Conservation (phyloP, 2,888 invertebrate genomes). For the Julus scandinavius region DNA sequence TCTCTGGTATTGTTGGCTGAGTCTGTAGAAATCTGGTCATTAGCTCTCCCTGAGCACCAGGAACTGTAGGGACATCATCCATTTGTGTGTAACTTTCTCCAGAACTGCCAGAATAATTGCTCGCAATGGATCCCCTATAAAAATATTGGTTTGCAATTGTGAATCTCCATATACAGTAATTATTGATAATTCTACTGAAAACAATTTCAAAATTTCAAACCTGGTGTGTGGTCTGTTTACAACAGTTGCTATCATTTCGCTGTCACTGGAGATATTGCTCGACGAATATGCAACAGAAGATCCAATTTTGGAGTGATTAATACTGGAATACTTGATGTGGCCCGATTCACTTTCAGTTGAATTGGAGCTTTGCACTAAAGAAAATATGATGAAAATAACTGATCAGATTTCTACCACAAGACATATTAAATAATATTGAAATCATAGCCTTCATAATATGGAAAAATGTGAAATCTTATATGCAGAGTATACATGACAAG, state of each 20-base stretch:
- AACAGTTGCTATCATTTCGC: background rate
- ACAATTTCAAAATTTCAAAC: background rate
- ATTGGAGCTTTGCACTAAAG: background rate
- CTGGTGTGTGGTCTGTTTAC: background rate
- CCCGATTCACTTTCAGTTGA: background rate
- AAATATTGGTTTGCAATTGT: background rate
- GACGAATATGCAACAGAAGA: background rate
- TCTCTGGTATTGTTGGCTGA: conserved; percentile 20
- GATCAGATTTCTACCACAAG: background rate
- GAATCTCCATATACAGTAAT: background rate
- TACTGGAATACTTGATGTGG: background rate
- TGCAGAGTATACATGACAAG: too few species aligned
- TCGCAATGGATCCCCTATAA: conserved; percentile 59
- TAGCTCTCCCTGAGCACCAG: conserved; percentile 31
- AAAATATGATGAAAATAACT: background rate
- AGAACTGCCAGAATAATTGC: conserved; percentile 59
- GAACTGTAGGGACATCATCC: conserved; percentile 57
- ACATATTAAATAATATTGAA: background rate
- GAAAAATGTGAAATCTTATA: too few species aligned
- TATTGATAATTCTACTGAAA: background rate
- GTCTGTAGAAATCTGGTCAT: conserved; percentile 38
- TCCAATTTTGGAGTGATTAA: background rate
- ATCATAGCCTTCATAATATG: background rate
- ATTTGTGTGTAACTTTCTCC: conserved; percentile 60
- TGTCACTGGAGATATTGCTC: background rate